These are phyloP conservation scores for Rhynchotus rufescens DNA, from an alignment of 2,797 vertebrate species.

Conservation along the genomic window DNA sequence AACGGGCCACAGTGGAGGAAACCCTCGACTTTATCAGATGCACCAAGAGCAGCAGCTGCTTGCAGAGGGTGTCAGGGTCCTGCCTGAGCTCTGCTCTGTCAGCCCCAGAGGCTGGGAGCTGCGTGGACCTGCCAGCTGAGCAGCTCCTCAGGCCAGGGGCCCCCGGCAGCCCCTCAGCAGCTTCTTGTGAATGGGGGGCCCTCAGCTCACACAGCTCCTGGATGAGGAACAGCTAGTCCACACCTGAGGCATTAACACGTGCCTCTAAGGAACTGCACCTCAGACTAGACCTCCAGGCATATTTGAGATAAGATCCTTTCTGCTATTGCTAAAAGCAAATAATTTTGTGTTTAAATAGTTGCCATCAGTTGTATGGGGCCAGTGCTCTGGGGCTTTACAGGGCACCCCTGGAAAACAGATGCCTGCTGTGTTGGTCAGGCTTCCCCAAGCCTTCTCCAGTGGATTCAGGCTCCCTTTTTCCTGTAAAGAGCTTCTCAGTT, in stretches of 20 bases:
- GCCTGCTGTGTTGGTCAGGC: not conserved
- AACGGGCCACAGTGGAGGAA: accelerated
- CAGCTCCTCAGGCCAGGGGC: accelerated
- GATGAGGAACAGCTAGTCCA: not conserved
- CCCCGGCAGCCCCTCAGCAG: not conserved
- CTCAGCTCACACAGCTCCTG: not conserved
- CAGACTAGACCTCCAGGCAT: not conserved
- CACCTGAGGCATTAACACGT: not conserved
- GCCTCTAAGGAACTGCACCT: not conserved
- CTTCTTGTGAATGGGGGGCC: not conserved
- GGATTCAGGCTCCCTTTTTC: not conserved
- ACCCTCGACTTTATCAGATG: not conserved
- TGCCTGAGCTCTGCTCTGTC: not conserved
- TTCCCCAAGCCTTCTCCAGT: not conserved
- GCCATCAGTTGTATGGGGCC: not conserved
- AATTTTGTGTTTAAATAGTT: not conserved
- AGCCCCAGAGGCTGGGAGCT: not conserved
- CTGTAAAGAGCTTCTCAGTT: not conserved
- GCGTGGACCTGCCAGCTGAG: accelerated
- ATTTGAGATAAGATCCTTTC: not conserved
- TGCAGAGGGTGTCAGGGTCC: not conserved
- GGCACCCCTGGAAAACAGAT: not conserved
- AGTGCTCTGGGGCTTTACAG: not conserved
- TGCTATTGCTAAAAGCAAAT: not conserved
- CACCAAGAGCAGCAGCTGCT: accelerated